Evolutionary conservation across 2,113 vertebrate species (phyloP), one percentile per base, ranked within the genome.

Genomic region (Glaucomys volans): DNA sequence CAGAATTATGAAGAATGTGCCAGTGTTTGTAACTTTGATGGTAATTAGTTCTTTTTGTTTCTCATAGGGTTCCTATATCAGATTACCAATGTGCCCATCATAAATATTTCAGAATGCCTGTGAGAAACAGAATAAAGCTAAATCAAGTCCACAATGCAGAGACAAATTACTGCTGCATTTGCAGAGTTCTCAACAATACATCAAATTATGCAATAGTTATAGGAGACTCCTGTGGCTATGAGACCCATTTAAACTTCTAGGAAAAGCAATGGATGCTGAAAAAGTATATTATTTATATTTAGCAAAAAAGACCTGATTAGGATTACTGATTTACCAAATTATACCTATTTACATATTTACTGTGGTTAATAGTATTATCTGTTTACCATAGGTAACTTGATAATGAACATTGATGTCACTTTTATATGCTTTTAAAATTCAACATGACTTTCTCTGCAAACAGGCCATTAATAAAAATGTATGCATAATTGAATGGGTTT

Each of bases 91-190:
- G 66, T 24, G 52, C 10, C 30, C 12, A 67, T 72, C 64, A 93
- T 91, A 91, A 97, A 89, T 97, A 94, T 66, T 96, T 93, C 88
- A 86, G 18, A 77, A 95, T 66, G 62, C 81, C 85, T 88, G 20
- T 66, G 88, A 97, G 72, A 80, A 95, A 95, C 95, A 86, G 30
- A 90, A 94, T 86, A 67, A 96, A 96, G 47, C 74, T 59, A 80
- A 97, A 97, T 93, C 69, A 77, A 96, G 72, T 64, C 44, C 28
- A 42, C 47, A 91, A 44, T 37, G 30, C 69, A 90, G 79, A 95
- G 87, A 95, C 64, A 95, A 89, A 93, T 95, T 90, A 87, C 88
- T 86, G 81, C 44, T 22, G 10, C 67, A 64, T 88, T 92, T 90
- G 52, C 52, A 64, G 50, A 90, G 71, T 67, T 54, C 86, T 86